Evolutionary conservation across 1,140 invertebrate species (phyloP).

Genomic region (Atta texana): DNA sequence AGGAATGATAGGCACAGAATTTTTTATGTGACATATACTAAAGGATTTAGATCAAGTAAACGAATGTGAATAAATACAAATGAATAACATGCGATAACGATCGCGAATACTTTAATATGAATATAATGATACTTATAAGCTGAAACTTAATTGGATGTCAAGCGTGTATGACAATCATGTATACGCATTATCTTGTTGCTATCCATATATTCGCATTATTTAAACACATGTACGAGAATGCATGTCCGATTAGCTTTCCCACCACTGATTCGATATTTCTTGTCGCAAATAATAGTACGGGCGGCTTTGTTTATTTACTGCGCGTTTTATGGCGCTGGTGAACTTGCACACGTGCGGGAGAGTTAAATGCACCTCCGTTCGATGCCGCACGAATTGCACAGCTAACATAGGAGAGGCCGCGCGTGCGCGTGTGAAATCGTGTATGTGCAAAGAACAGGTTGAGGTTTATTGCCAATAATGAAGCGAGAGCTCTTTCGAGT

Average conservation of each 20-base stretch:
- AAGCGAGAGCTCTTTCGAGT: constrained; percentile 23
- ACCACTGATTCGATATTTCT: constrained; percentile 59
- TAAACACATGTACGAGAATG: background rate
- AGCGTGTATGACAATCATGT: constrained; percentile 45
- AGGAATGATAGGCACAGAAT: constrained; percentile 20
- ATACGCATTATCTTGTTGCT: constrained; percentile 59
- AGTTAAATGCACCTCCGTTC: constrained; percentile 58
- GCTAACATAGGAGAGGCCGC: constrained; percentile 9
- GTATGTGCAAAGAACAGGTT: constrained; percentile 59
- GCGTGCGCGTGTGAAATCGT: background rate
- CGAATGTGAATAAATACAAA: background rate
- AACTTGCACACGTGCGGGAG: constrained; percentile 23
- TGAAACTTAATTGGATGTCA: constrained; percentile 69
- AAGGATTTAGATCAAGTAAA: background rate
- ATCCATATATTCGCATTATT: background rate
- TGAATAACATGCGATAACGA: background rate
- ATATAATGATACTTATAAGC: constrained; percentile 76
- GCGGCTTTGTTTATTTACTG: constrained; percentile 69
- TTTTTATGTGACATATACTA: background rate
- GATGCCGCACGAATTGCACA: constrained; percentile 53
- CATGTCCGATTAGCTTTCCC: background rate
- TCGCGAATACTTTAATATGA: constrained; percentile 65
- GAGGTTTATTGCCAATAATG: constrained; percentile 61
- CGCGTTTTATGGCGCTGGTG: constrained; percentile 60
- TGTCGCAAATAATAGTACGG: constrained; percentile 69